Conservation (phyloP, 2,888 invertebrate genomes). For the Acleris holmiana region DNA sequence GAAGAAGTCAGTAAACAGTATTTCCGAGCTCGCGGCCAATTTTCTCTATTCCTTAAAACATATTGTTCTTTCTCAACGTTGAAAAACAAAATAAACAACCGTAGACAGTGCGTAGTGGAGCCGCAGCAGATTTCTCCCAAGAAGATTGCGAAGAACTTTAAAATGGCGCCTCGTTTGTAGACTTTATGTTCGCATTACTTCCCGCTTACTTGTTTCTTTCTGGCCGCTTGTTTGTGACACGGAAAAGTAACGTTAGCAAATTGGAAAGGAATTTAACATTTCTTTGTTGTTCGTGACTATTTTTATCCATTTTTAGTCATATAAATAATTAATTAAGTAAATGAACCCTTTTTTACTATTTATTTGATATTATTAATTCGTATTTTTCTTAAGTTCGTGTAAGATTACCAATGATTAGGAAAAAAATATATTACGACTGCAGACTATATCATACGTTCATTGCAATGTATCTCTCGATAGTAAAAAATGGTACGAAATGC, state of each 20-base stretch:
- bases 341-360: neutral
- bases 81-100: neutral
- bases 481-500: too few relatives aligned
- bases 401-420: too few relatives aligned
- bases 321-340: too few relatives aligned
- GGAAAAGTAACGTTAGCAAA: slow-evolving; percentile 1
- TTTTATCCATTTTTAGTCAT: neutral
- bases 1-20: too few relatives aligned
- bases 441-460: too few relatives aligned
- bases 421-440: too few relatives aligned
- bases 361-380: too few relatives aligned
- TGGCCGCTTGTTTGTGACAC: slow-evolving; percentile 19
- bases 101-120: neutral
- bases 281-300: neutral
- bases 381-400: too few relatives aligned
- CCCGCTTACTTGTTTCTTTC: slow-evolving; percentile 13
- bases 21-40: neutral
- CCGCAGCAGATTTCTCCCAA: slow-evolving; percentile 37
- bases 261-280: slow-evolving; percentile 7
- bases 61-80: neutral
- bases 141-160: slow-evolving; percentile 37
- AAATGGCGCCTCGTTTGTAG: slow-evolving; percentile 31
- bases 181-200: slow-evolving; percentile 36
- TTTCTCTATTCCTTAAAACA: neutral
- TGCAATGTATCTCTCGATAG: too few relatives aligned